Evolutionary conservation across 2,888 invertebrate genomes (phyloP).

Genomic region (Drosophila falleni): DNA sequence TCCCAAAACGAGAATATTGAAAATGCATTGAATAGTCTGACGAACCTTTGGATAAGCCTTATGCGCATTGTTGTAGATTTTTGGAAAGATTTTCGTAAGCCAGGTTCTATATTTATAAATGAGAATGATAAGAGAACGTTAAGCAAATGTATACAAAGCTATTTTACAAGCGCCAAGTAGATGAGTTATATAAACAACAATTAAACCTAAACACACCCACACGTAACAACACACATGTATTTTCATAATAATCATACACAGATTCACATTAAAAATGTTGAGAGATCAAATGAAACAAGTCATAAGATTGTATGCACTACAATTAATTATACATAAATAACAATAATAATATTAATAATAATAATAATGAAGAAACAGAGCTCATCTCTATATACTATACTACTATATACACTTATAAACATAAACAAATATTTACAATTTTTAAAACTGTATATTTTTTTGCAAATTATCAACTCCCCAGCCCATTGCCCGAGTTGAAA

Average conservation of each 20-base stretch:
- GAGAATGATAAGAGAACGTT: constrained; percentile 26
- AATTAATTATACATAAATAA: constrained; percentile 37
- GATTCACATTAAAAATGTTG: constrained; percentile 63
- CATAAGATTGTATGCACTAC: constrained; percentile 57
- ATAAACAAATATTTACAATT: constrained; percentile 63
- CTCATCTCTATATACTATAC: constrained; percentile 45
- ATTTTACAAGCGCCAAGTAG: constrained; percentile 61
- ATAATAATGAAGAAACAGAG: constrained; percentile 23
- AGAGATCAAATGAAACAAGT: constrained; percentile 54
- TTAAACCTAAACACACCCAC: constrained; percentile 11
- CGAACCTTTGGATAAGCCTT: constrained; percentile 67
- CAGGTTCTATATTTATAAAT: constrained; percentile 53
- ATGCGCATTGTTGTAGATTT: constrained; percentile 60
- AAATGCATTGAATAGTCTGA: constrained; percentile 69
- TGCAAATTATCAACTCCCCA: constrained; percentile 56
- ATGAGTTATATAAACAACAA: constrained; percentile 23
- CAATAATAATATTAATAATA: constrained; percentile 16
- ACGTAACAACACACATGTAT: constrained; percentile 34
- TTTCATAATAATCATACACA: constrained; percentile 69
- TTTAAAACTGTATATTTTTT: constrained; percentile 68
- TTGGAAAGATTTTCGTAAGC: constrained; percentile 44
- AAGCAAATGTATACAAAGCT: constrained; percentile 52
- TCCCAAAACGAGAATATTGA: constrained; percentile 25
- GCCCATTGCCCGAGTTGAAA: constrained; percentile 71
- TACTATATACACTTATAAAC: constrained; percentile 26